Evolutionary conservation across 2,113 vertebrate genomes (phyloP), one percentile per base, ranked within the genome.

Genomic region (Delphinus delphis): DNA sequence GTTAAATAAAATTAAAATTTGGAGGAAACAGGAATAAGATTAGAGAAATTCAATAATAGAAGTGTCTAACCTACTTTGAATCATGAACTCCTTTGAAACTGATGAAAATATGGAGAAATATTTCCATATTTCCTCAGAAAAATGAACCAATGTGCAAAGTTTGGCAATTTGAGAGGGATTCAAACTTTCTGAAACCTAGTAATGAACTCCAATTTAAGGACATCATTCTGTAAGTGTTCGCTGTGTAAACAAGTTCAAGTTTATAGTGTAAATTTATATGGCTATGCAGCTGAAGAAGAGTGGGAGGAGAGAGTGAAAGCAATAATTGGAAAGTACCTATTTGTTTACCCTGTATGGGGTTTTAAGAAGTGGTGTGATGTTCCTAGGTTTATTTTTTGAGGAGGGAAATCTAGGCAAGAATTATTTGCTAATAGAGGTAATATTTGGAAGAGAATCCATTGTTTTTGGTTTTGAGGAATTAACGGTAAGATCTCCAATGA

Each of bases 391-490:
- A 11, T 33, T 71, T 95, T 94, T 96, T 79, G 85, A 71, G 50
- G 71, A 67, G 38, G 71, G 71, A 89, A 36, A 38, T 83, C 9
- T 82, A 41, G 18, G 28, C 58, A 76, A 0, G 65, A 89, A 81
- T 65, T 70, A 63, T 63, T 97, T 95, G 10, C 15, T 79, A 44
- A 36, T 65, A 70, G 41, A 86, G 17, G 12, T 79, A 62, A 53
- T 90, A 89, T 92, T 95, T 94, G 80, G 65, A 88, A 94, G 81
- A 86, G 5, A 86, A 58, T 53, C 21, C 2, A 4, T 53, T 87
- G 26, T 25, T 92, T 97, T 63, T 73, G 68, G 53, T 95, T 95
- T 91, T 94, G 73, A 86, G 82, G 70, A 90, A 84, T 87, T 88
- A 85, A 50, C 67, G 28, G 28, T 74, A 79, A 96, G 67, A 58